A percentile compares a stretch with the other conserved stretches of the same genome.
Conservation (phyloP, 2,888 invertebrate species). For the Lypha dubia region DNA sequence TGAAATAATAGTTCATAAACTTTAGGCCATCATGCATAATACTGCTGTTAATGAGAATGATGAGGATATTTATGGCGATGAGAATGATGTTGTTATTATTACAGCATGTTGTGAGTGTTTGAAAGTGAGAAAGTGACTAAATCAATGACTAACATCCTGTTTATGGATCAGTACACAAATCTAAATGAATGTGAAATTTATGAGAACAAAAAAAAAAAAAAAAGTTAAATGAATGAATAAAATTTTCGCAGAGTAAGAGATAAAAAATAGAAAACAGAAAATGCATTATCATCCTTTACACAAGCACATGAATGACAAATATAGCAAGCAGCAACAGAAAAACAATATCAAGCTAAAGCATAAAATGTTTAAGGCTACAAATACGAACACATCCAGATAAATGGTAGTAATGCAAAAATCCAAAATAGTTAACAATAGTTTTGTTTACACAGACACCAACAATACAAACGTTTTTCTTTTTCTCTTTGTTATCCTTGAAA, state of each 20-base stretch:
- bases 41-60: neutral
- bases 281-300: conserved; percentile 68
- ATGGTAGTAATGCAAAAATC: conserved; percentile 8
- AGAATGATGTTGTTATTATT: conserved; percentile 30
- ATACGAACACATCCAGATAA: conserved; percentile 15
- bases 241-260: conserved; percentile 10
- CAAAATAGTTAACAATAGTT: conserved; percentile 45
- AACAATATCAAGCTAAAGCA: conserved; percentile 7
- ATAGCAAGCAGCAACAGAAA: conserved; percentile 13
- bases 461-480: too few species aligned
- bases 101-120: conserved; percentile 38
- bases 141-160: conserved; percentile 72
- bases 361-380: conserved; percentile 50
- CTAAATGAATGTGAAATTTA: conserved; percentile 62
- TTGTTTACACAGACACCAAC: conserved; percentile 8
- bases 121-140: conserved; percentile 70
- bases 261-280: conserved; percentile 36
- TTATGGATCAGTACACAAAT: conserved; percentile 73
- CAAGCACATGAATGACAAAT: conserved; percentile 30
- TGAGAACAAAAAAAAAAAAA: conserved; percentile 26
- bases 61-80: neutral
- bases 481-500: neutral
- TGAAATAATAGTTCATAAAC: conserved; percentile 55
- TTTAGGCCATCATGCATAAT: conserved; percentile 52
- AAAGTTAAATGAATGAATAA: conserved; percentile 37